Base-by-base conservation (phyloP, 1,140 invertebrate species). In the Bombus affinis region DNA sequence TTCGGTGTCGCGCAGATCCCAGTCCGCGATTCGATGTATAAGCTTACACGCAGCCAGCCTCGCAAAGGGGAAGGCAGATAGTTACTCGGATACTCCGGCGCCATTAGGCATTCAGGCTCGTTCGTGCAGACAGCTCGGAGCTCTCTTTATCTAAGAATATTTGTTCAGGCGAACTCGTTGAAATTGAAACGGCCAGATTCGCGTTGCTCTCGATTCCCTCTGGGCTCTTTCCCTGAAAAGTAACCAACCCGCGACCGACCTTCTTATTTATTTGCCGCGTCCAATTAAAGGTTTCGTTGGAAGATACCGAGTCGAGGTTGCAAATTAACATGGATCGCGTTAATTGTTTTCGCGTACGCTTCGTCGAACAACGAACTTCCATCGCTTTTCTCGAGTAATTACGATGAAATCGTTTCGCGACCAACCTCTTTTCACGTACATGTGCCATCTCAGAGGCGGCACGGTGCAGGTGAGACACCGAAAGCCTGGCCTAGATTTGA, bases 141-240 rank as follows among this genome's bases (percentile, higher is more conserved):
- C 86, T 89, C 88, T 90, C 90, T 91, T 91, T 92, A 90, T 90
- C 85, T 87, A 92, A 91, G 90, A 91, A 91, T 92, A 91, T 92
- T 92, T 92, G 88, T 90, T 92, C 89, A 92, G 85, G 89, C 84
- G 84, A 89, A 90, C 87, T 88, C 86, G 82, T 81, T 85, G 89
- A 90, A 89, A 91, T 90, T 91, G 89, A 90, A 91, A 90, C 86
- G 78, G 85, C 84, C 82, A 85, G 87, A 89, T 90, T 90, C 90
- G 81, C 85, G 86, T 88, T 83, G 83, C 90, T 84, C 81, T 81
- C 76, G 73, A 76, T 85, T 85, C 80, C 81, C 73, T 84, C 79
- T n/a, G 76, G 72, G 42, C 47, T 83, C 37, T 62, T 57, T 25
- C n/a, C 65, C 22, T 44, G 44, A 47, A 76, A 77, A 78, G 74